These are phyloP conservation scores for Plecotus auritus DNA, from an alignment of 2,113 vertebrate genomes.

Conservation along the genomic window DNA sequence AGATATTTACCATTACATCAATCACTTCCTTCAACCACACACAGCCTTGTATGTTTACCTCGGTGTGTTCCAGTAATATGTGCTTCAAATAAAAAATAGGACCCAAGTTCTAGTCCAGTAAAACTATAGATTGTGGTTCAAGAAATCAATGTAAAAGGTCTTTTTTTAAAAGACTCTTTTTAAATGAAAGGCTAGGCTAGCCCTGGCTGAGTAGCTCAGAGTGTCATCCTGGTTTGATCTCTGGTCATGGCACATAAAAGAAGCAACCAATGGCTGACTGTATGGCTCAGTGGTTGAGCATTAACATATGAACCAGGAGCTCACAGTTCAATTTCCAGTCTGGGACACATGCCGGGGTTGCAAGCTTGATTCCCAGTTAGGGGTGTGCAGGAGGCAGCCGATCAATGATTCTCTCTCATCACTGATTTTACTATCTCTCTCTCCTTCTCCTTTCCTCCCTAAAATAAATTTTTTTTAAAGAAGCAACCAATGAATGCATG, in stretches of 20 bases:
- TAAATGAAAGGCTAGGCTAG: background rate
- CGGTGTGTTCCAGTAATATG: background rate
- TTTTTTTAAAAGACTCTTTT: background rate
- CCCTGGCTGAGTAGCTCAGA: background rate
- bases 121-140: background rate
- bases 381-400: background rate
- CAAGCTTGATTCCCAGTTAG: background rate
- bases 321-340: too few species aligned
- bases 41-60: background rate
- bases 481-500: background rate
- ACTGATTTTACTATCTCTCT: background rate
- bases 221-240: background rate
- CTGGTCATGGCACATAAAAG: background rate
- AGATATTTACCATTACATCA: background rate
- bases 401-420: background rate
- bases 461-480: background rate
- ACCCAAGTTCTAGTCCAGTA: background rate
- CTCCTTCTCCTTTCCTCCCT: background rate
- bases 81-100: background rate
- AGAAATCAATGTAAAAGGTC: background rate
- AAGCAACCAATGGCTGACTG: background rate
- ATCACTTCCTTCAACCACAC: background rate
- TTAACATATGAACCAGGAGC: too few species aligned
- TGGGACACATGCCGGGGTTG: background rate
- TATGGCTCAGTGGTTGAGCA: too few species aligned